Percentiles rank a stretch among this genome's conserved stretches.
Conservation (phyloP, 1,140 invertebrate genomes). For the Hormaphis cornu region DNA sequence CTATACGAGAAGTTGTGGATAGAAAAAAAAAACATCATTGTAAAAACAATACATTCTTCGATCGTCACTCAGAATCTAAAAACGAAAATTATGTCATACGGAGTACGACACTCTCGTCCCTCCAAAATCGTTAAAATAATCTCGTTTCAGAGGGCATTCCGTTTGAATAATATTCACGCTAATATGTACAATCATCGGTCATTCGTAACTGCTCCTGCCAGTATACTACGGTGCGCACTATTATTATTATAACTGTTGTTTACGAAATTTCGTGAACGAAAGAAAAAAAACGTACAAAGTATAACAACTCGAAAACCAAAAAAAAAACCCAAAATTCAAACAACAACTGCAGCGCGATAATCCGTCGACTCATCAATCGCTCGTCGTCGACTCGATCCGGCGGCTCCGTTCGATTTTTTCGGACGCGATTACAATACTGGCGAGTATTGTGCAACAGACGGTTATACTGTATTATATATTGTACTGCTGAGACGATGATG, state of each 20-base stretch:
- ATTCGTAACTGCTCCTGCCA: too few relatives aligned
- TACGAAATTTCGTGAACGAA: neutral
- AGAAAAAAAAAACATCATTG: too few relatives aligned
- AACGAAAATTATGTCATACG: too few relatives aligned
- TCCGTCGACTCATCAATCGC: conserved; percentile 26
- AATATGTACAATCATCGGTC: too few relatives aligned
- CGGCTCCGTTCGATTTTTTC: conserved; percentile 5
- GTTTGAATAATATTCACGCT: too few relatives aligned
- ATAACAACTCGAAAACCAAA: neutral
- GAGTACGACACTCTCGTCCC: too few relatives aligned
- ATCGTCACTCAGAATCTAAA: too few relatives aligned
- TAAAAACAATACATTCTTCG: too few relatives aligned
- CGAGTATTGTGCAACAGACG: neutral
- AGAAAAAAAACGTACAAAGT: neutral
- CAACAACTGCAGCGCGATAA: neutral
- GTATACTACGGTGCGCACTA: too few relatives aligned
- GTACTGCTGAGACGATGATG: neutral
- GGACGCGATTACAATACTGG: conserved; percentile 4
- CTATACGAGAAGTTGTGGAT: too few relatives aligned
- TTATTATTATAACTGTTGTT: conserved; percentile 22
- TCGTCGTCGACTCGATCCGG: neutral
- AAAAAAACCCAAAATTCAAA: neutral
- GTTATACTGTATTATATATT: neutral
- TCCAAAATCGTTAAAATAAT: too few relatives aligned
- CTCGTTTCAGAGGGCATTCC: too few relatives aligned